Evolutionary conservation across 2,113 vertebrate genomes (phyloP).

Genomic region (Pteronura brasiliensis): DNA sequence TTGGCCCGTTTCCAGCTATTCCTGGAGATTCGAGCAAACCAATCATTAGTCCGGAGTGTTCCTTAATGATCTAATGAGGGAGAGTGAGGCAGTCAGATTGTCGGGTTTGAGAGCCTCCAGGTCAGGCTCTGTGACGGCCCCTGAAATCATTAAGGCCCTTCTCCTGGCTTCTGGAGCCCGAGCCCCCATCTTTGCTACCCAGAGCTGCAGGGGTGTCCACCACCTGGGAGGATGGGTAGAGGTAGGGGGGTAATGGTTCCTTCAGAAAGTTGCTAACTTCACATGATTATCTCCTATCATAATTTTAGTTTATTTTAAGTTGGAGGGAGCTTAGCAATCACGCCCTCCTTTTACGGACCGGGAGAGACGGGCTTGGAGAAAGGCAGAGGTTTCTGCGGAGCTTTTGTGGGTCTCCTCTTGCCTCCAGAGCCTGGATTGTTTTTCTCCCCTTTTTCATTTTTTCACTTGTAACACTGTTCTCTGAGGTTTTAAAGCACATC

Average conservation of each 20-base stretch:
- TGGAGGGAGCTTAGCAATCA: not conserved
- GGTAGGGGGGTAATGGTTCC: not conserved
- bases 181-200: not conserved
- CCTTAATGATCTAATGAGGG: slow-evolving; percentile 66
- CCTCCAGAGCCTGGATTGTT: not conserved
- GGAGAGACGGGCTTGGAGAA: not conserved
- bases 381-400: not conserved
- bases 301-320: not conserved
- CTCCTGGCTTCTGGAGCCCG: not conserved
- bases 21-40: slow-evolving; percentile 41
- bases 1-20: slow-evolving; percentile 55
- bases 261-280: not conserved
- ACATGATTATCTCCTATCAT: not conserved
- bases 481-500: not conserved
- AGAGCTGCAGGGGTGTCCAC: not conserved
- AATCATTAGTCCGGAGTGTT: slow-evolving; percentile 44
- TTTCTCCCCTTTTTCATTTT: not conserved
- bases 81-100: slow-evolving; percentile 46
- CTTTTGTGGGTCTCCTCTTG: not conserved
- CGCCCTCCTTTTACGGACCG: not conserved
- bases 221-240: not conserved
- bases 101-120: slow-evolving; percentile 1
- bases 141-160: slow-evolving; percentile 40
- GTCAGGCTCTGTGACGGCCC: slow-evolving; percentile 49
- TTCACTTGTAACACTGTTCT: not conserved